Evolutionary conservation across 2,888 invertebrate genomes (phyloP), one percentile per base, ranked within the genome.

Genomic region (Sinohyriopsis cumingii): DNA sequence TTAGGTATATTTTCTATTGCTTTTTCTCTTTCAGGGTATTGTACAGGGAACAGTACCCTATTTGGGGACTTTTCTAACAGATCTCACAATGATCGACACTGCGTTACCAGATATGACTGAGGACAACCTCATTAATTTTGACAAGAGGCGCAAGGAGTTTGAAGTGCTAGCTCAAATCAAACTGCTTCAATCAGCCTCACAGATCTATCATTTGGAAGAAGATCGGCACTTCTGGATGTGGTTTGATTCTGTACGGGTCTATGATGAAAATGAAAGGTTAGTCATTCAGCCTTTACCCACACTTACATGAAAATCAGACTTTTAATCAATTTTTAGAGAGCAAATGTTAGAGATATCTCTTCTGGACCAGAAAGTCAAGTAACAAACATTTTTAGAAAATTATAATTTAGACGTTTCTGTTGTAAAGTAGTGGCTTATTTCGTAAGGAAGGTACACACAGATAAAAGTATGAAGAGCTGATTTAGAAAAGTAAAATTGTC

Each of bases 11-110:
- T 45, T 45, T 12, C 22, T 20, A 63, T 54, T 63, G n/a, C 18
- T n/a, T 67, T 57, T 64, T 60, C 59, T 24, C 55, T 69, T 69
- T 33, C 78, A 87, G 87, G 86, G 86, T n/a, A 82, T 85, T 55
- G 84, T 86, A 9, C 86, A 86, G 65, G 98, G 98, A 22, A 98
- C 98, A 3, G 97, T 99, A 86, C 99, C 99, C 20, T 99, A 98
- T 89, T 91, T 99, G 76, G 99, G 99, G 45, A 99, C 98, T 5
- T 99, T 99, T 91, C 92, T 99, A 69, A 99, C 99, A 4, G 99
- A 99, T 91, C 93, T 99, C 78, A 98, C 98, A 1, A 98, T 99
- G 97, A 97, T 99, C 85, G 98, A 99, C 91, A 96, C 98, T 20
- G 98, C 98, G 55, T 84, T 87, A 64, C 81, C 84, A 1, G 86